Conservation (phyloP, 30 jellyfish, hydroid and myxozoan species). For the Aurelia aurita complex sp. Pacific region DNA sequence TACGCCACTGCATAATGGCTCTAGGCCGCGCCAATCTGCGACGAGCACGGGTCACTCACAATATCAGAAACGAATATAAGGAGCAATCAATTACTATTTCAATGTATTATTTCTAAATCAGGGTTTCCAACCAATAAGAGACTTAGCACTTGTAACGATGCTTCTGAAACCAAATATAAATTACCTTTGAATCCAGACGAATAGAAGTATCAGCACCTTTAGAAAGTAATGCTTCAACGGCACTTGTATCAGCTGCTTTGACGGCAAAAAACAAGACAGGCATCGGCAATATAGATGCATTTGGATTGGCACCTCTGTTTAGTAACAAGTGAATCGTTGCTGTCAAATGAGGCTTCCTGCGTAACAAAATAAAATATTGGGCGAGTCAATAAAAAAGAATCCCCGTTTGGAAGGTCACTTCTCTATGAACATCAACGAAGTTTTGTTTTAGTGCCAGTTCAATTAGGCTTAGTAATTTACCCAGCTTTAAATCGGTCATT, state of each 20-base stretch:
- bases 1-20: too few species aligned
- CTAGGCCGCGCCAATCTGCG: too few species aligned
- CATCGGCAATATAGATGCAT: constrained; percentile 86
- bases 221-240: constrained; percentile 75
- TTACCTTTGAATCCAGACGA: constrained; percentile 53
- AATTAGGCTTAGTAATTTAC: too few species aligned
- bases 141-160: neutral
- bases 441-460: too few species aligned
- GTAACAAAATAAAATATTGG: neutral
- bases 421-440: too few species aligned
- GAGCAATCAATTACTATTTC: too few species aligned
- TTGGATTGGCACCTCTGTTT: constrained; percentile 93
- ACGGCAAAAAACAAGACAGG: constrained; percentile 95
- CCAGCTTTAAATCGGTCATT: too few species aligned
- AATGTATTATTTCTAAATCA: too few species aligned
- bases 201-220: constrained; percentile 80
- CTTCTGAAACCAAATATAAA: neutral
- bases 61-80: too few species aligned
- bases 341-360: constrained; percentile 90
- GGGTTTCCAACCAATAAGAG: neutral
- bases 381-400: neutral
- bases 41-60: too few species aligned
- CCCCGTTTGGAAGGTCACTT: too few species aligned
- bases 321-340: constrained; percentile 67
- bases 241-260: constrained; percentile 78